These are phyloP conservation scores for Nanger granti DNA, from an alignment of 2,113 vertebrate species.

Conservation along the genomic window DNA sequence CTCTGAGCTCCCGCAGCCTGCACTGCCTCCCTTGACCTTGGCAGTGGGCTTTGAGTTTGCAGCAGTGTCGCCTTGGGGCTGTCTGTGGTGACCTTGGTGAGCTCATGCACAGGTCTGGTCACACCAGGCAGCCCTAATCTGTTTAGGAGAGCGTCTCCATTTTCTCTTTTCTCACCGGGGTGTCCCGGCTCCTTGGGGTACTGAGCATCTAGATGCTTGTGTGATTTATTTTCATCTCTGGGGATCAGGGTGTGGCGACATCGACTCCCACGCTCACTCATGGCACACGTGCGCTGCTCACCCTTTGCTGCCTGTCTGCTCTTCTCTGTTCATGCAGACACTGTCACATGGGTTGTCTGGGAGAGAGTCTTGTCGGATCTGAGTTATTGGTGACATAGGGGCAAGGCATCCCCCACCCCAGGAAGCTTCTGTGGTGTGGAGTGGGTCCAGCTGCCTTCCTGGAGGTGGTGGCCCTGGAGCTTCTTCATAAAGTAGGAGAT, in stretches of 20 bases:
- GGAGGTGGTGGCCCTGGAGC: background rate
- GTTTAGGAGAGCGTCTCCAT: background rate
- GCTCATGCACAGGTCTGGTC: background rate
- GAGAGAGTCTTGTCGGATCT: background rate
- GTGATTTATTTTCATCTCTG: background rate
- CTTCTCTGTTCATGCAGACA: fast-evolving
- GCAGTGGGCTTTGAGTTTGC: background rate
- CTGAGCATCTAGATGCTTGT: background rate
- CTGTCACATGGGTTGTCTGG: background rate
- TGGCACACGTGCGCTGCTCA: fast-evolving
- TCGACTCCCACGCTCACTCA: fast-evolving
- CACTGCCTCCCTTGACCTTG: background rate
- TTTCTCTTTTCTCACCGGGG: background rate
- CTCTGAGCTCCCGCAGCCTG: background rate
- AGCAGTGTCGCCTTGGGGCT: background rate
- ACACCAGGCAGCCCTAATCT: background rate
- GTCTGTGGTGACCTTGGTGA: fast-evolving
- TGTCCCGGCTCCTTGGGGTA: background rate
- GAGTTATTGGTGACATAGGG: background rate
- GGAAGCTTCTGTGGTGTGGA: too few species aligned
- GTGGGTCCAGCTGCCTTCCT: background rate
- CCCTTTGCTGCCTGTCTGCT: background rate
- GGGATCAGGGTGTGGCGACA: fast-evolving
- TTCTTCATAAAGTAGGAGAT: background rate
- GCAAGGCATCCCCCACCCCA: too few species aligned